Conservation (phyloP, 2,797 vertebrate species). For the Pitangus sulphuratus region DNA sequence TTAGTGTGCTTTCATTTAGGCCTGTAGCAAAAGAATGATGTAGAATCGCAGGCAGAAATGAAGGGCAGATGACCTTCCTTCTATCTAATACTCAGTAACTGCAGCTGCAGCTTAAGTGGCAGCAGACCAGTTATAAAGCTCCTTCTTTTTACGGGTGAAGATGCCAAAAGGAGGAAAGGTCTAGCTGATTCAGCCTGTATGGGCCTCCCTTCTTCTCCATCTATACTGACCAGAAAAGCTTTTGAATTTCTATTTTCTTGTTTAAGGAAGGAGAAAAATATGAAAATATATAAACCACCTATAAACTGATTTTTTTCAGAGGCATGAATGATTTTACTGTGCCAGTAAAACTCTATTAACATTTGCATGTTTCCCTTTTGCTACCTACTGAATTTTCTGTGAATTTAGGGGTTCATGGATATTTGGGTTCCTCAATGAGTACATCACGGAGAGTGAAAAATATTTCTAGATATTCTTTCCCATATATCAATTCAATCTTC, state of each 20-base stretch:
- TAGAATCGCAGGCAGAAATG: neutral
- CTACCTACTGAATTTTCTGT: neutral
- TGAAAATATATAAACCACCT: neutral
- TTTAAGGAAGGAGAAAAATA: neutral
- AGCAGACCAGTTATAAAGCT: neutral
- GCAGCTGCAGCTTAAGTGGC: neutral
- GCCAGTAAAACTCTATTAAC: neutral
- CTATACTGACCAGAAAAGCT: neutral
- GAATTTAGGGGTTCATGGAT: neutral
- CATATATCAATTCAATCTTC: neutral
- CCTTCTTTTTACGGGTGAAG: neutral
- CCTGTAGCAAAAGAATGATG: neutral
- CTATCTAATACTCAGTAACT: neutral
- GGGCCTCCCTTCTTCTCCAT: accelerated
- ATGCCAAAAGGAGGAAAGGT: neutral
- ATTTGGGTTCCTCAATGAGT: neutral
- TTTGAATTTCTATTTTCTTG: neutral
- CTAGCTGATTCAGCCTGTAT: neutral
- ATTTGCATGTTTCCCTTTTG: neutral
- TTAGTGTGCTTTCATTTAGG: neutral
- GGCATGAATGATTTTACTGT: neutral
- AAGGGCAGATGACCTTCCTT: neutral
- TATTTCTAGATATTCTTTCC: neutral
- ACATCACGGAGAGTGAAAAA: neutral
- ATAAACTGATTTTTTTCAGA: neutral